Evolutionary conservation across 1,140 invertebrate species (phyloP).

Genomic region (Drosophila eugracilis): DNA sequence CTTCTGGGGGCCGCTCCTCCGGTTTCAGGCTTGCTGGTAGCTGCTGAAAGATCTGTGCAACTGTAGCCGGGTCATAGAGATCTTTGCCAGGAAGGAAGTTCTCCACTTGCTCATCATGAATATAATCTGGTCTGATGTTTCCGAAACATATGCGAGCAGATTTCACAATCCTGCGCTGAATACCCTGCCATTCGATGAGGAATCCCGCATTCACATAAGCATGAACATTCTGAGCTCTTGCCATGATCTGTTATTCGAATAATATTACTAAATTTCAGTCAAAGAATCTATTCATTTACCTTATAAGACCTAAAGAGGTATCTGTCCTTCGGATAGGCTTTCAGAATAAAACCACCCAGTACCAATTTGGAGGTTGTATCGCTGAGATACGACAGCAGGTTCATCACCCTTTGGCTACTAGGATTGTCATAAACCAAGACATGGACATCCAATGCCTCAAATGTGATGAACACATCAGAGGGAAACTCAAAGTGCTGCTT

Average conservation of each 20-base stretch:
- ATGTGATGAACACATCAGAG: conserved; percentile 91
- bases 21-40: conserved; percentile 38
- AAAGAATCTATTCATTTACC: conserved; percentile 84
- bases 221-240: conserved; percentile 92
- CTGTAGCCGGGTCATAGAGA: conserved; percentile 78
- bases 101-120: conserved; percentile 89
- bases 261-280: background rate
- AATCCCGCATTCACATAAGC: conserved; percentile 94
- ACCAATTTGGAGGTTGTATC: conserved; percentile 57
- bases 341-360: conserved; percentile 64
- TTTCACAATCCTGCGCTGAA: conserved; percentile 61
- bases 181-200: conserved; percentile 81
- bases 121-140: conserved; percentile 89
- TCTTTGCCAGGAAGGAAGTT: conserved; percentile 86
- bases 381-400: conserved; percentile 52
- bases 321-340: conserved; percentile 51
- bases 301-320: conserved; percentile 85
- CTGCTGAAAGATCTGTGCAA: conserved; percentile 47
- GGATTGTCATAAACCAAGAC: conserved; percentile 62
- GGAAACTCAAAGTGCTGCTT: conserved; percentile 89
- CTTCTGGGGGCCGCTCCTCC: conserved; percentile 86
- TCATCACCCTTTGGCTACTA: conserved; percentile 40
- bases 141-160: conserved; percentile 86
- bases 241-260: conserved; percentile 85
- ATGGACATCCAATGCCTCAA: conserved; percentile 88